These are phyloP conservation scores for Harpegnathos saltator DNA, from an alignment of 1,140 invertebrate species.

Conservation along the genomic window DNA sequence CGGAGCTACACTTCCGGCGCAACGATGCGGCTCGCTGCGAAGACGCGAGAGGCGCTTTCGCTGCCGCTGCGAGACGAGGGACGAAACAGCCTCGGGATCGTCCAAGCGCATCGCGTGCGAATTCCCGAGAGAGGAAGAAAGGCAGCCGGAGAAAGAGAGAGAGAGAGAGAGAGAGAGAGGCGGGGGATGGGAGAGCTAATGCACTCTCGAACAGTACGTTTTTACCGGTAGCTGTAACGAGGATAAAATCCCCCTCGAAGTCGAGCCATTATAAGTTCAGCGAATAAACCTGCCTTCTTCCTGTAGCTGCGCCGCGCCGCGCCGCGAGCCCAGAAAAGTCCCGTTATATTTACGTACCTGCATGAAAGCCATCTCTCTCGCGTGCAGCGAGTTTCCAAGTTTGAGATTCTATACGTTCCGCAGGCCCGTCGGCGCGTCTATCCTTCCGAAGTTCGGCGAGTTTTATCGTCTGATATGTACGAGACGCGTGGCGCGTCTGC, in stretches of 20 bases:
- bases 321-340: not conserved
- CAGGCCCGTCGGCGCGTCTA: conserved; percentile 15
- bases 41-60: conserved; percentile 20
- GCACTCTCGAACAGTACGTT: conserved; percentile 61
- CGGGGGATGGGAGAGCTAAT: conserved; percentile 8
- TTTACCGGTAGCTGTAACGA: conserved; percentile 63
- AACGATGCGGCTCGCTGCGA: conserved; percentile 19
- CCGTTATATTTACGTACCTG: conserved; percentile 55
- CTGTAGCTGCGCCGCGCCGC: not conserved
- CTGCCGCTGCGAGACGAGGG: not conserved
- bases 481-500: not conserved
- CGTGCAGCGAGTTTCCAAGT: conserved; percentile 27
- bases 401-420: conserved; percentile 34
- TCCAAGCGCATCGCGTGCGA: conserved; percentile 16
- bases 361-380: conserved; percentile 28
- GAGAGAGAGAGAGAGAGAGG: too few relatives aligned
- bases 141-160: too few relatives aligned
- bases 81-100: conserved; percentile 29
- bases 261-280: conserved; percentile 69
- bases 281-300: conserved; percentile 50
- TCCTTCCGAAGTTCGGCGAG: conserved; percentile 37
- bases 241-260: conserved; percentile 66
- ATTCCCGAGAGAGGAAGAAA: not conserved
- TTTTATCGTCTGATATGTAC: conserved; percentile 36
- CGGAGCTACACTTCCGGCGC: conserved; percentile 35